A percentile compares a stretch with the other conserved stretches of the same genome.
Conservation (phyloP, 2,113 vertebrate species). For the Peromyscus leucopus region DNA sequence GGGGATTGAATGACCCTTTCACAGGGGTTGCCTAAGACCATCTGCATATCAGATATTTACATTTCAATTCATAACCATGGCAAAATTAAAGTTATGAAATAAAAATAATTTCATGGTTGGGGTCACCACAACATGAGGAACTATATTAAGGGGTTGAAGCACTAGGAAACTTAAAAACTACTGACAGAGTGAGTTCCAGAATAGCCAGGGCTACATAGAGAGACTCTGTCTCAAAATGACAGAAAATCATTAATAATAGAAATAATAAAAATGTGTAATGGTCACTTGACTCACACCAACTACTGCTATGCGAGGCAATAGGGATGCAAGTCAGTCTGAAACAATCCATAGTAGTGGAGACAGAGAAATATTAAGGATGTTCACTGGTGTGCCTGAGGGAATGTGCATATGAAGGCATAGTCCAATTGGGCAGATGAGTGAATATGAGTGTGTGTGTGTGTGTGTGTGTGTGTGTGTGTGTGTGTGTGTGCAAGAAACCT, state of each 20-base stretch:
- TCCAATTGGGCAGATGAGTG: neutral
- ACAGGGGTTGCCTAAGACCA: neutral
- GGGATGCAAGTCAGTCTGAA: too few species aligned
- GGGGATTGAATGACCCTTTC: neutral
- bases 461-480: too few species aligned
- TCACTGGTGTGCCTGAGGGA: too few species aligned
- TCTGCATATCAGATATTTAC: neutral
- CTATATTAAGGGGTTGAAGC: neutral
- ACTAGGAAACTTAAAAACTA: neutral
- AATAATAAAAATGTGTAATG: neutral
- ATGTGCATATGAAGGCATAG: fast-evolving
- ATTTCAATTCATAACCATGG: neutral
- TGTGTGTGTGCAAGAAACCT: neutral
- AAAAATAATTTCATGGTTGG: neutral
- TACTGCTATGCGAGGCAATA: neutral
- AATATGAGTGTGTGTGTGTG: neutral
- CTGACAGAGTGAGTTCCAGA: neutral
- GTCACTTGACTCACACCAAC: neutral
- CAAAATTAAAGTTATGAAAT: neutral
- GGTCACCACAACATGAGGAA: neutral
- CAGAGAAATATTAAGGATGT: neutral
- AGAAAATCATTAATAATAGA: neutral
- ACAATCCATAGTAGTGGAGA: neutral
- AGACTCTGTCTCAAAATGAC: neutral
- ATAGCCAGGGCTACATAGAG: neutral